These are phyloP conservation scores for Theretra japonica DNA, from an alignment of 2,888 invertebrate genomes.

Conservation along the genomic window DNA sequence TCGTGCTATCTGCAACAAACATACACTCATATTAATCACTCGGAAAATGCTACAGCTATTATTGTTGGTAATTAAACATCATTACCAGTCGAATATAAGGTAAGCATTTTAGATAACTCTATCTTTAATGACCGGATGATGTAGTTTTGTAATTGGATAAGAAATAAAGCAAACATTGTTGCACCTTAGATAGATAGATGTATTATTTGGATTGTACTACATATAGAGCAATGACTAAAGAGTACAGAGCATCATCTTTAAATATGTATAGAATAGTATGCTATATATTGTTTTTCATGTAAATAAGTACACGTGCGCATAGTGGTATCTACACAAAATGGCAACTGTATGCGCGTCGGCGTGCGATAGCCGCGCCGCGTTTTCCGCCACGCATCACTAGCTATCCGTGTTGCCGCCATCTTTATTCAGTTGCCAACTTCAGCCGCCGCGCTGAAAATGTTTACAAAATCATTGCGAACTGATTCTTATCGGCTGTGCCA, in stretches of 20 bases:
- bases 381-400: conserved; percentile 62
- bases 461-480: conserved; percentile 28
- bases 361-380: conserved; percentile 50
- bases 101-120: too few species aligned
- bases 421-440: conserved; percentile 19
- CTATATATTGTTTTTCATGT: background rate
- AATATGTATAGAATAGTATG: too few species aligned
- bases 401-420: conserved; percentile 60
- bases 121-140: too few species aligned
- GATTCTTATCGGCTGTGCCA: background rate
- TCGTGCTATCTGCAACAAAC: conserved; percentile 72
- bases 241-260: too few species aligned
- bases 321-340: conserved; percentile 24
- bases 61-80: background rate
- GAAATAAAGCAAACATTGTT: too few species aligned
- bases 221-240: too few species aligned
- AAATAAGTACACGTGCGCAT: conserved; percentile 3
- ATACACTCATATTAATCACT: background rate
- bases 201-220: too few species aligned
- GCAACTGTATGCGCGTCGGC: conserved; percentile 54
- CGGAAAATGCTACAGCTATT: background rate
- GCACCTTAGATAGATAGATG: too few species aligned
- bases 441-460: conserved; percentile 16
- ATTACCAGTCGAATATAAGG: too few species aligned
- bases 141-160: too few species aligned